Conservation (phyloP, 35 echinoderm and acorn worm genomes). For the Lytechinus pictus region DNA sequence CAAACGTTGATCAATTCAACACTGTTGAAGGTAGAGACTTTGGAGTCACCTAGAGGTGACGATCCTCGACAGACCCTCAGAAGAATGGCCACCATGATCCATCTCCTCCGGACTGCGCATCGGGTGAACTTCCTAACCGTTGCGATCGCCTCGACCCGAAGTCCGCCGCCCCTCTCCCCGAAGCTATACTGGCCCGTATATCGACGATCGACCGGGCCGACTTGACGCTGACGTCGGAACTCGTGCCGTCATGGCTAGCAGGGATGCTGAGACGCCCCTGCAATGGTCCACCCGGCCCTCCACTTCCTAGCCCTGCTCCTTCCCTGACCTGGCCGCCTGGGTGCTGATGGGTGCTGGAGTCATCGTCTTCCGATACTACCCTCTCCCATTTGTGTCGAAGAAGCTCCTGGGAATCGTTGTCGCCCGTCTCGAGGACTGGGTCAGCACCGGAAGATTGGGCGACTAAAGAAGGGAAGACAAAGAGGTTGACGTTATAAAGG, state of each 20-base stretch:
- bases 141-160: not conserved
- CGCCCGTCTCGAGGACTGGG: constrained; percentile 6
- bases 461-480: not conserved
- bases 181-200: constrained; percentile 91
- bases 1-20: not conserved
- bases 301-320: not conserved
- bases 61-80: not conserved
- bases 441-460: constrained; percentile 16
- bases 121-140: not conserved
- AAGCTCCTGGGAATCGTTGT: constrained; percentile 65
- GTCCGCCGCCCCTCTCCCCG: constrained; percentile 68
- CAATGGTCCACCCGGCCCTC: constrained; percentile 1
- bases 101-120: not conserved
- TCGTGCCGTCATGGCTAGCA: constrained; percentile 55
- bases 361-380: constrained; percentile 71
- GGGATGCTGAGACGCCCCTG: constrained; percentile 62
- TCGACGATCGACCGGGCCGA: constrained; percentile 83
- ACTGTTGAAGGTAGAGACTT: not conserved
- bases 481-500: too few species aligned
- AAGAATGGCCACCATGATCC: constrained; percentile 37
- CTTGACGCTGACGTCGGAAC: constrained; percentile 69
- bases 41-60: not conserved
- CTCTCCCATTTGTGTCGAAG: constrained; percentile 85
- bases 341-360: constrained; percentile 36
- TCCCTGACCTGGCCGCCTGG: constrained; percentile 24